Percentiles rank a stretch among this genome's conserved stretches.
Evolutionary conservation across 35 echinoderm and acorn worm genomes (phyloP).

Genomic region (Chiridota heheva): DNA sequence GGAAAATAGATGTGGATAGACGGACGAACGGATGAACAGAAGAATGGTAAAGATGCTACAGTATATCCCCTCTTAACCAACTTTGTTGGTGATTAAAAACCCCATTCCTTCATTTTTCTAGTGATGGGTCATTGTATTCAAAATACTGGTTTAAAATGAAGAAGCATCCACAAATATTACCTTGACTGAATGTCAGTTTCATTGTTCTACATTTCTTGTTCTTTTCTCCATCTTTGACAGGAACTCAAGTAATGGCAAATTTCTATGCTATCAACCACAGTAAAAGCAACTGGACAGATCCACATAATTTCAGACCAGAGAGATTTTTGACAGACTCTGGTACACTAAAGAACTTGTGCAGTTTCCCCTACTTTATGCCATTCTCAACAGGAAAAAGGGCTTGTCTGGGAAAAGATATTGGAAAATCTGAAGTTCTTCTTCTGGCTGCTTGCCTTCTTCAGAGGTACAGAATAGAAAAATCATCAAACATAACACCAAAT

Average conservation of each 20-base stretch:
- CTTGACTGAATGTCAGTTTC: too few relatives aligned
- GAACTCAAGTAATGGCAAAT: slow-evolving; percentile 96
- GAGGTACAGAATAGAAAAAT: slow-evolving; percentile 58
- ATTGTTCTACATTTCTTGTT: too few relatives aligned
- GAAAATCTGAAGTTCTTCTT: slow-evolving; percentile 83
- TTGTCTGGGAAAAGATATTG: slow-evolving; percentile 95
- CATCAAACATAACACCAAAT: slow-evolving; percentile 28
- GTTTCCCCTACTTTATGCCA: slow-evolving; percentile 94
- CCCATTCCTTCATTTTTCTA: too few relatives aligned
- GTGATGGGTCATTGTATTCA: too few relatives aligned
- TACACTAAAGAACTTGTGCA: slow-evolving; percentile 56
- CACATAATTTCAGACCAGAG: slow-evolving; percentile 73
- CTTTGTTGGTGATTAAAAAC: too few relatives aligned
- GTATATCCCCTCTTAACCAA: too few relatives aligned
- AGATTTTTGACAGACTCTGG: slow-evolving; percentile 75
- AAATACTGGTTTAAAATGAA: too few relatives aligned
- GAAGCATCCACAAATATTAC: too few relatives aligned
- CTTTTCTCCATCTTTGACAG: too few relatives aligned
- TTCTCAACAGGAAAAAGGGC: slow-evolving; percentile 92
- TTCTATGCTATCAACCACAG: slow-evolving; percentile 91
- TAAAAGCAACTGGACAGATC: slow-evolving; percentile 67
- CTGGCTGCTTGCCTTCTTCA: slow-evolving; percentile 77
- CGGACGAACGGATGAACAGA: too few relatives aligned
- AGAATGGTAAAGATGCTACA: too few relatives aligned
- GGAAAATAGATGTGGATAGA: too few relatives aligned